Evolutionary conservation across 2,888 invertebrate genomes (phyloP).

Genomic region (Platycheirus rosarum): DNA sequence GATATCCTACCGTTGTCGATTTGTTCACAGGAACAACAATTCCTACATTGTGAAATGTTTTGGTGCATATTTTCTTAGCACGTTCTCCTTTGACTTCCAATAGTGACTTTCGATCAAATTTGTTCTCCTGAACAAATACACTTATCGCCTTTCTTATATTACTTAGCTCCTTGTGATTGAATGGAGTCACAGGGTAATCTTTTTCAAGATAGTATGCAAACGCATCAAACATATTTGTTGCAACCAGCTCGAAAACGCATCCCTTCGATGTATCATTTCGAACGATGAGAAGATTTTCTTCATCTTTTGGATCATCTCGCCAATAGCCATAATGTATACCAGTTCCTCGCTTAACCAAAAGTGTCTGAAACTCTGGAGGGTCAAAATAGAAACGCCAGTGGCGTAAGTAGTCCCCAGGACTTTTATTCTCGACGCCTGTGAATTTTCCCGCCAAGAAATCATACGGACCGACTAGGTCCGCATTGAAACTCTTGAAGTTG

Average conservation of each 20-base stretch:
- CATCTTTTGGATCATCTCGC: conserved; percentile 90
- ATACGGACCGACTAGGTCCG: conserved; percentile 93
- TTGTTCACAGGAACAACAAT: conserved; percentile 93
- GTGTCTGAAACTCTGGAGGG: conserved; percentile 96
- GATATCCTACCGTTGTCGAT: conserved; percentile 92
- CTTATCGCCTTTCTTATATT: conserved; percentile 86
- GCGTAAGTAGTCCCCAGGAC: conserved; percentile 87
- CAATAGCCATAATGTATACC: conserved; percentile 95
- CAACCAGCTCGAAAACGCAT: conserved; percentile 88
- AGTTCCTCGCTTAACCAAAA: conserved; percentile 87
- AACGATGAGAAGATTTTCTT: conserved; percentile 89
- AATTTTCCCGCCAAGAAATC: conserved; percentile 90
- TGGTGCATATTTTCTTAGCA: conserved; percentile 86
- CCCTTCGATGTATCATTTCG: conserved; percentile 88
- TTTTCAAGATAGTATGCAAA: conserved; percentile 79
- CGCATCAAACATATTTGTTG: conserved; percentile 82
- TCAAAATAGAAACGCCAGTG: conserved; percentile 97
- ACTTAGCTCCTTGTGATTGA: conserved; percentile 85
- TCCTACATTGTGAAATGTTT: conserved; percentile 91
- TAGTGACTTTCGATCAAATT: conserved; percentile 84
- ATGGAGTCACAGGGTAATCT: conserved; percentile 83
- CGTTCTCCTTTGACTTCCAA: conserved; percentile 85
- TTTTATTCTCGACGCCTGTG: conserved; percentile 82
- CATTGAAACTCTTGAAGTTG: conserved; percentile 87
- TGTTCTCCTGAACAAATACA: conserved; percentile 85